phyloP scores from a whole-genome alignment of 2,113 vertebrate species.

The Sceloporus tristichus region DNA sequence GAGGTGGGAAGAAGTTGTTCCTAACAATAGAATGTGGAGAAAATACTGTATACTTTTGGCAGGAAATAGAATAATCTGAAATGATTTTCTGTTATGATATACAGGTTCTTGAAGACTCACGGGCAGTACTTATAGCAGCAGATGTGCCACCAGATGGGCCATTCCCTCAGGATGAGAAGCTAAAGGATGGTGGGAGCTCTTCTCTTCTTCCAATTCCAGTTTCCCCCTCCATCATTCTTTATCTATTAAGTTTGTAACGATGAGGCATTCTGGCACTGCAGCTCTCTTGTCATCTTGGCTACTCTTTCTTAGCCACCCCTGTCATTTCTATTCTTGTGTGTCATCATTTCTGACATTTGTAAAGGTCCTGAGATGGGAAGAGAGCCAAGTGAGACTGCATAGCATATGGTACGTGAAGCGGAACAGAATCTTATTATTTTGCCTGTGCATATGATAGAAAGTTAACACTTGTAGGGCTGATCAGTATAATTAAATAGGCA shows the following conservation, averaged over 20 bases:
- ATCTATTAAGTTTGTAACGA: not conserved
- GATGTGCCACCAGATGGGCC: conserved; percentile 91
- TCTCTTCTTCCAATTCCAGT: not conserved
- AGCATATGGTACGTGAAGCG: conserved; percentile 17
- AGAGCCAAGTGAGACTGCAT: not conserved
- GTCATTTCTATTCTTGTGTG: not conserved
- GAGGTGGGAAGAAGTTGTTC: not conserved
- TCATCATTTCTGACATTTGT: conserved; percentile 22
- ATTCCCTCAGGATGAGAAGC: conserved; percentile 95
- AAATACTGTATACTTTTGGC: not conserved
- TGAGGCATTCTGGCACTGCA: not conserved
- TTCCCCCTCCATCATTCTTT: conserved; percentile 20
- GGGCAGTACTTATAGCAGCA: conserved; percentile 86
- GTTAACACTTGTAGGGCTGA: not conserved
- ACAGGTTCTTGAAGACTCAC: conserved; percentile 96
- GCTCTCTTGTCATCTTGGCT: not conserved
- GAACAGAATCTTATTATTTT: conserved; percentile 16
- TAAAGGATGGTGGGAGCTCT: conserved; percentile 91
- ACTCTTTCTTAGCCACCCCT: not conserved
- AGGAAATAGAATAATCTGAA: not conserved
- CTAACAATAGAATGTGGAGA: not conserved
- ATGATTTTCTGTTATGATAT: conserved; percentile 30
- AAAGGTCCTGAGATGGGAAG: conserved; percentile 18
- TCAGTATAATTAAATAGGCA: not conserved
- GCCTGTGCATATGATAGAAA: not conserved